A percentile compares a stretch with the other conserved stretches of the same genome.
These are phyloP conservation scores for Scelioninae gen. 2 DNA, from an alignment of 2,888 invertebrate species.

Conservation along the genomic window DNA sequence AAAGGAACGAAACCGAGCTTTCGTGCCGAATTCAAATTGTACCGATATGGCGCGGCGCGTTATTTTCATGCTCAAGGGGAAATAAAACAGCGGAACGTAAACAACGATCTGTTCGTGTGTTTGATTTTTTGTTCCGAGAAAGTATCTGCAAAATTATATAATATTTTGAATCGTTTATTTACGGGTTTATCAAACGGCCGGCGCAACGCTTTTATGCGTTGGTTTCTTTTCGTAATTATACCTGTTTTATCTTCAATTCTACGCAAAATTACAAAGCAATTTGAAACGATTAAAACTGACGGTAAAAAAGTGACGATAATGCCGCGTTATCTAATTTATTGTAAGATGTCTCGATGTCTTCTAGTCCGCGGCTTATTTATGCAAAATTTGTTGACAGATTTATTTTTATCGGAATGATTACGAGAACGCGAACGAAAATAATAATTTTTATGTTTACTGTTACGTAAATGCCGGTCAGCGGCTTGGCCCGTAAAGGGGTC, in stretches of 20 bases:
- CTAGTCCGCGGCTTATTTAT: too few relatives aligned
- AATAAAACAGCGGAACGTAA: too few relatives aligned
- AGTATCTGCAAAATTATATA: conserved; percentile 22
- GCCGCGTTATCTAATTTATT: background rate
- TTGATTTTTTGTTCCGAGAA: background rate
- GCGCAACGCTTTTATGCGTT: conserved; percentile 14
- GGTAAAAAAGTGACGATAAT: background rate
- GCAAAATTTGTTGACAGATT: background rate
- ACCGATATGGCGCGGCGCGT: too few relatives aligned
- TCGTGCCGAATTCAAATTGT: too few relatives aligned
- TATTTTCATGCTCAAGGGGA: too few relatives aligned
- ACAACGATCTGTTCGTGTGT: background rate
- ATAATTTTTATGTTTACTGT: conserved; percentile 30
- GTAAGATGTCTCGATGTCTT: background rate
- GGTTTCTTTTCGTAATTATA: conserved; percentile 20
- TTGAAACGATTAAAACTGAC: conserved; percentile 12
- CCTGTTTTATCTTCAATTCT: conserved; percentile 24
- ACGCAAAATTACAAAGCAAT: conserved; percentile 35
- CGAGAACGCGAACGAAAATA: background rate
- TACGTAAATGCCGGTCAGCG: conserved; percentile 27
- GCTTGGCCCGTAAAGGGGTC: conserved; percentile 46
- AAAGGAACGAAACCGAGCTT: too few relatives aligned
- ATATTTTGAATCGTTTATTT: conserved; percentile 4
- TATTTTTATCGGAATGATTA: background rate
- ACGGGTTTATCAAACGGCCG: conserved; percentile 18